Base-by-base conservation (phyloP, 2,888 invertebrate species). In the Tenthredo notha region DNA sequence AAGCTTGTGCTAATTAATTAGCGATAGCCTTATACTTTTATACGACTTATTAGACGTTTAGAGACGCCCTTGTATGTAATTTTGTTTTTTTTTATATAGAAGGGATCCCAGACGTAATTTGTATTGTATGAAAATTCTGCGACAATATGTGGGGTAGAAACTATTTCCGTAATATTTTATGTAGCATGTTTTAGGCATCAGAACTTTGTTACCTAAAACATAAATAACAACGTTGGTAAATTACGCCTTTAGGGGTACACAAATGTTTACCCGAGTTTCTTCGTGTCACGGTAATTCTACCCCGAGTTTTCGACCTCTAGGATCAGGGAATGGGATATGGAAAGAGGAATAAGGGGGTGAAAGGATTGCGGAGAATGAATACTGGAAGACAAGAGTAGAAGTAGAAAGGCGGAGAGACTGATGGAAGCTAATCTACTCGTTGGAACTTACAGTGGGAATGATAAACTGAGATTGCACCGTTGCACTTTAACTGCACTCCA, bases 101-200 rank as follows among this genome's bases (percentile, higher is more conserved):
- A 40, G 10, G 10, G 43, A 74, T n/a, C 74, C 40, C 15, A 10
- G 40, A 40, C n/a, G n/a, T 70, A 37, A 40, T 70, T 25, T 61
- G 25, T 61, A 40, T 70, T 74, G n/a, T 25, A 54, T 54, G 54
- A n/a, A 77, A 54, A 33, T 54, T 54, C n/a, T 54, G 54, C n/a
- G 33, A 74, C 74, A 40, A 50, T 50, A 50, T 33, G 50, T 18
- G 29, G 29, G 29, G 29, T 33, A 33, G 10, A 21, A 40, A 29
- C 67, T 25, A 33, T 87, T 87, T 86, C 84, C 87, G 86, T 88
- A 86, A 85, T 89, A 88, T 87, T 90, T 90, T 86, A 87, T 78
- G 85, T 80, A 85, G 74, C 87, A 88, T 86, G 90, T 88, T 90
- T 89, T 88, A 87, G 87, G 89, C 88, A 88, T 88, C 87, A 84